These are phyloP conservation scores for Chaenocephalus aceratus DNA, from an alignment of 2,113 vertebrate species.

Conservation along the genomic window DNA sequence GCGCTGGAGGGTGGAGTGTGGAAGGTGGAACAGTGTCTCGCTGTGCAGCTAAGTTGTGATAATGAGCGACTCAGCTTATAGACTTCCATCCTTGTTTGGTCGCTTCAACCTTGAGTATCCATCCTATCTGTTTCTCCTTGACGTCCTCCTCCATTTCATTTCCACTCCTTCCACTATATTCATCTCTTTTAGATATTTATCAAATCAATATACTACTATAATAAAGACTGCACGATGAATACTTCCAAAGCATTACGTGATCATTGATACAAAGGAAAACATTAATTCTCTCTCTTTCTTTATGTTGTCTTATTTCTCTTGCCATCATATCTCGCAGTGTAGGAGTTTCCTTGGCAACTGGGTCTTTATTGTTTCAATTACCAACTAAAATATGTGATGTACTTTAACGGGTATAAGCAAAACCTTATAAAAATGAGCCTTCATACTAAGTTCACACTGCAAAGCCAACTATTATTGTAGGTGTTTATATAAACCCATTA, in stretches of 20 bases:
- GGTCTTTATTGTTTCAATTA: background rate
- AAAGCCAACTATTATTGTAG: constrained; percentile 1
- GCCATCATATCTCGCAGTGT: background rate
- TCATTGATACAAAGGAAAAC: constrained; percentile 11
- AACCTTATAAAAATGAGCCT: background rate
- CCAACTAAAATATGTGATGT: background rate
- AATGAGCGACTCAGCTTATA: constrained; percentile 10
- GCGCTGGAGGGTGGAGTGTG: background rate
- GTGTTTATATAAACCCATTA: constrained; percentile 14
- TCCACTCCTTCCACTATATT: constrained; percentile 4
- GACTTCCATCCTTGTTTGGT: background rate
- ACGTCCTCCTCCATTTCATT: background rate
- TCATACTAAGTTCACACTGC: background rate
- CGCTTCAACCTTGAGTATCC: constrained; percentile 22
- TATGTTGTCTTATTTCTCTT: background rate
- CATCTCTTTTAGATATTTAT: constrained; percentile 7
- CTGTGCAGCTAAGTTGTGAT: constrained; percentile 15
- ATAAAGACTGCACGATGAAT: constrained; percentile 24
- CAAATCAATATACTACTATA: constrained; percentile 32
- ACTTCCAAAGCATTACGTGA: background rate
- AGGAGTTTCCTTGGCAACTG: constrained; percentile 44
- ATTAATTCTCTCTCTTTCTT: background rate
- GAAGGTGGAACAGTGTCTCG: background rate
- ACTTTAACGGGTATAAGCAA: background rate
- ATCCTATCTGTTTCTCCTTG: background rate